Base-by-base conservation (phyloP, 2,113 vertebrate genomes). In the Acrocephalus arundinaceus region DNA sequence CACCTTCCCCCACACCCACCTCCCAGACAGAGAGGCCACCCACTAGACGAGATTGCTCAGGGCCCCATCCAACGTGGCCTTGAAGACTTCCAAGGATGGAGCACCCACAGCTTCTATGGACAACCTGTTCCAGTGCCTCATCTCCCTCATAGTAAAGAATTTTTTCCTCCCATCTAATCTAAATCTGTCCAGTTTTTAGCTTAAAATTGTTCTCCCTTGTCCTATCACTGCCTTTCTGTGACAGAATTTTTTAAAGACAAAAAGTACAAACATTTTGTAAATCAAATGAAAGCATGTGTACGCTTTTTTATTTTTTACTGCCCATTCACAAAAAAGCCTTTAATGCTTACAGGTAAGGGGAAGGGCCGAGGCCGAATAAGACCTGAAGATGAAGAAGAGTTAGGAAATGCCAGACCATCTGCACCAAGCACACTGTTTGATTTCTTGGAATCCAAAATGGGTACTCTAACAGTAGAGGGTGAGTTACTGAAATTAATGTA, bases 391-490 rank as follows among this genome's bases (percentile, higher is more conserved):
- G 98, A 99, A 48, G 98, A 99, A 33, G 99, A 99, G n/a, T 95
- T 98, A 51, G 97, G 98, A 83, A 99, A 98, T 33, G 97, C 98
- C 93, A 98, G 99, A 93, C 99, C 99, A 1, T 99, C 99, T 73
- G 99, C 98, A 85, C 99, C 99, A 33, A 99, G 99, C 97, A 99
- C 99, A 10, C 97, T 99, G 39, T 99, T 99, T 97, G 99, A 99
- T 96, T 99, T 99, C 96, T 96, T 99, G 90, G 99, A 99, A 96
- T 99, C 99, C 57, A 99, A 99, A 97, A 99, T 99, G 98, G 99
- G 99, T 76, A 98, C 98, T 87, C 98, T 99, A 87, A 98, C 98
- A 86, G 96, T 99, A 96, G 99, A 99, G 94, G 99, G 99, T 99
- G 97, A 90, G 92, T 95, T 78, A 92, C 21, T 58, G 48, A 92